These are phyloP conservation scores for Callorhinus ursinus DNA, from an alignment of 2,113 vertebrate genomes.

Conservation along the genomic window DNA sequence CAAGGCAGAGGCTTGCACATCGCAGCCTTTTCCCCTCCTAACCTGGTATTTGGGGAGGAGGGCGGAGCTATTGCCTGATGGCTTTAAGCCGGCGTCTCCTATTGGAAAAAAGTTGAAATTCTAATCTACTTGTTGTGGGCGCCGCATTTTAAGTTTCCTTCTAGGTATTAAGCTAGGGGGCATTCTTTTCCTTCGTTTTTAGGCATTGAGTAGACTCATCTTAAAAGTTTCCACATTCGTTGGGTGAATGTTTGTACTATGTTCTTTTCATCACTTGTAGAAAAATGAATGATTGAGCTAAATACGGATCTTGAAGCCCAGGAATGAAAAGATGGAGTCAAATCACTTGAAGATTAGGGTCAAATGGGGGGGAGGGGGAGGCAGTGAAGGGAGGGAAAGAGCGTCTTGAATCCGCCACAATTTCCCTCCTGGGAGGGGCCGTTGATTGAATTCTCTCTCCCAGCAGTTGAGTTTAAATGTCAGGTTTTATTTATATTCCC, in stretches of 20 bases:
- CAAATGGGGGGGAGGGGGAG: neutral
- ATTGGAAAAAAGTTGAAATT: conserved; percentile 55
- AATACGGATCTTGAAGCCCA: neutral
- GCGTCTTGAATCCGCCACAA: neutral
- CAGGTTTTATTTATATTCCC: conserved; percentile 25
- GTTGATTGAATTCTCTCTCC: neutral
- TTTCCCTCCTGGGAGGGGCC: neutral
- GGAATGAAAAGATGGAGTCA: conserved; percentile 41
- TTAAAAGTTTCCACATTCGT: neutral
- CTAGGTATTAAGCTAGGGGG: neutral
- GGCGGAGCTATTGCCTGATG: neutral
- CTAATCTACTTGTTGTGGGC: neutral
- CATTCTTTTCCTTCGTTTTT: neutral
- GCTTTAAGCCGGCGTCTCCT: neutral
- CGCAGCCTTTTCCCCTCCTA: neutral
- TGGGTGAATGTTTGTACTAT: neutral
- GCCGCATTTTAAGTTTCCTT: neutral
- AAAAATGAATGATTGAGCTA: neutral
- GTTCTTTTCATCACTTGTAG: neutral
- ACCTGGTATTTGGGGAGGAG: conserved; percentile 33
- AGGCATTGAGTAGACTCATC: neutral
- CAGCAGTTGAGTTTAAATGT: conserved; percentile 16
- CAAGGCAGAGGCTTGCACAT: neutral
- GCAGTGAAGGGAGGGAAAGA: neutral
- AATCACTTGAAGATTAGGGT: conserved; percentile 16